Evolutionary conservation across 2,113 vertebrate species (phyloP).

Genomic region (Elephantulus edwardii): DNA sequence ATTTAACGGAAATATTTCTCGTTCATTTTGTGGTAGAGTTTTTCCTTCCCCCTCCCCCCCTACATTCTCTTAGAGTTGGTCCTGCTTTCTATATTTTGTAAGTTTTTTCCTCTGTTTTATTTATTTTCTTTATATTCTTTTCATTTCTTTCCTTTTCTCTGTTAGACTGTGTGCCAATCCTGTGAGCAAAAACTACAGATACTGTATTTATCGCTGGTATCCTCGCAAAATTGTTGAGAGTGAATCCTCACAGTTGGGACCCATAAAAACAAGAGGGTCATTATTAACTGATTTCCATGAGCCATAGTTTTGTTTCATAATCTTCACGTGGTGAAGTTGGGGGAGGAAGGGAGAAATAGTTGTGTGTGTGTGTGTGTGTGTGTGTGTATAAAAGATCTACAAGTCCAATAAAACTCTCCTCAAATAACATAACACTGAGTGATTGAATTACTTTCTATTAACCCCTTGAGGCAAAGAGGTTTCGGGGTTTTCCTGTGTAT

Average conservation of each 20-base stretch:
- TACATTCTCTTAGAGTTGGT: background rate
- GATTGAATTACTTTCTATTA: background rate
- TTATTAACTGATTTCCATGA: constrained; percentile 30
- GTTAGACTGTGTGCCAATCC: background rate
- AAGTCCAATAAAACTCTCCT: constrained; percentile 25
- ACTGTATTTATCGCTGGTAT: background rate
- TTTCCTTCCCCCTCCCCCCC: background rate
- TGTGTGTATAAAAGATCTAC: background rate
- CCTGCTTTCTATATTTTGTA: background rate
- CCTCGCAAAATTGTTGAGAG: background rate
- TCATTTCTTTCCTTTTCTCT: background rate
- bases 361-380: background rate
- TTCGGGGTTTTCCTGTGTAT: constrained; percentile 1
- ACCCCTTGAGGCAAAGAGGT: background rate
- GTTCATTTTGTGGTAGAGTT: background rate
- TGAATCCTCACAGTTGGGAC: constrained; percentile 31
- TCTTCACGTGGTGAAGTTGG: background rate
- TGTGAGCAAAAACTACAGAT: background rate
- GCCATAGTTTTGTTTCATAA: constrained; percentile 44
- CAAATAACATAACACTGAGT: constrained; percentile 16
- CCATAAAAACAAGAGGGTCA: background rate
- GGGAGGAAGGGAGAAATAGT: background rate
- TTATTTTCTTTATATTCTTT: too few relatives aligned
- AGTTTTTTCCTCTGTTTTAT: too few relatives aligned
- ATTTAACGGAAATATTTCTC: background rate